These are phyloP conservation scores for Philantomba maxwellii DNA, from an alignment of 2,113 vertebrate genomes.

Conservation along the genomic window DNA sequence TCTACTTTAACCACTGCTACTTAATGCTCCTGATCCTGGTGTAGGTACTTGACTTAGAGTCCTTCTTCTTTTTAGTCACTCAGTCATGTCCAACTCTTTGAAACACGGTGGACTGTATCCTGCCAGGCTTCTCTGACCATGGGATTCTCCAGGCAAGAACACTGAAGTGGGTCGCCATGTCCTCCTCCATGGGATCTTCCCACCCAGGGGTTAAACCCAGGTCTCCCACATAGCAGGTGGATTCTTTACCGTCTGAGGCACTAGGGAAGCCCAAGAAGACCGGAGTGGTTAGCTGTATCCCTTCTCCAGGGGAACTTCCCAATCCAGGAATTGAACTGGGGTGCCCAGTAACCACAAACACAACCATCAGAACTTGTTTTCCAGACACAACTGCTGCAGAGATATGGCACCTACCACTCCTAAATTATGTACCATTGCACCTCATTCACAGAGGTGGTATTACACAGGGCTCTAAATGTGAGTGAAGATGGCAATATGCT, in stretches of 20 bases:
- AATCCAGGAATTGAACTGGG: background rate
- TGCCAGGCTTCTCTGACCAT: background rate
- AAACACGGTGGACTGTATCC: background rate
- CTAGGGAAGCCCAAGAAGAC: background rate
- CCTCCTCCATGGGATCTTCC: background rate
- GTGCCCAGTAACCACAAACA: background rate
- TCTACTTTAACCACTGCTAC: too few relatives aligned
- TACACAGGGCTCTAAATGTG: background rate
- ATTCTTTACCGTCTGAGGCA: background rate
- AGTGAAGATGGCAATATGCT: background rate
- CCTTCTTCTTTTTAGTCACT: background rate
- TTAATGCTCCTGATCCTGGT: background rate
- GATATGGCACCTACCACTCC: background rate
- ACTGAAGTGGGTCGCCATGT: background rate
- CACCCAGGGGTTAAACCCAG: background rate
- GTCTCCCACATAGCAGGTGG: background rate
- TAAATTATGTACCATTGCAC: too few relatives aligned
- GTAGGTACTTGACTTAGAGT: background rate
- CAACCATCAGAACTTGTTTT: background rate
- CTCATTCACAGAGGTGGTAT: background rate
- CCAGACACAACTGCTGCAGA: background rate
- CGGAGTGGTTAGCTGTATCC: fast-evolving
- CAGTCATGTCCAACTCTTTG: background rate
- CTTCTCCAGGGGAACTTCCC: background rate
- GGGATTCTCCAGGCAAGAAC: background rate